Base-by-base conservation (phyloP, 2,888 invertebrate genomes). In the Pseudococcus viburni region DNA sequence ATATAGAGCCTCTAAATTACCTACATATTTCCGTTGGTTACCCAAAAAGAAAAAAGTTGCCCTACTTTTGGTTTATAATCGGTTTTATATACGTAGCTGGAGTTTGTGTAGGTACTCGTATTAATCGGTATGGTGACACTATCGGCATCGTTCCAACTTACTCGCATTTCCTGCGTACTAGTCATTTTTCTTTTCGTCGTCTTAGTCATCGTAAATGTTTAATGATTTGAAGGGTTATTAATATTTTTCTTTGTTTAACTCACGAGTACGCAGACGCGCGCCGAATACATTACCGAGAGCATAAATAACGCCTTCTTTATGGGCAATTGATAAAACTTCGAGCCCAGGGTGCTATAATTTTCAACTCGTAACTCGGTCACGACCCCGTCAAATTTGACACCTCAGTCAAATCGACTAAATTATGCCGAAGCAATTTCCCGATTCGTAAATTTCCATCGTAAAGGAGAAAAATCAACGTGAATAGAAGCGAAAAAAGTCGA, bases 141-240 rank as follows among this genome's bases (percentile, higher is more conserved):
- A 46, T 83, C 80, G 80, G 80, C 80, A 83, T 46, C 33, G 80
- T 83, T 83, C 80, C 80, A 83, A 83, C 42, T 83, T 42, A 73
- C 33, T 73, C 73, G 33, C 73, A 73, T 73, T 73, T 73, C 73
- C 73, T 73, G 73, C 73, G 73, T 73, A 7, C 73, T 73, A 73
- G 73, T 73, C 26, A 33, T 73, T 73, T 73, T 73, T 73, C 73
- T 73, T 33, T 73, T 73, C 22, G 22, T 64, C 73, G 73, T 73
- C 73, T 73, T 73, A 73, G 73, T 73, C 73, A 33, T 73, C 33
- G 33, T 73, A 73, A 73, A 73, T 33, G 73, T 73, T 73, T 73
- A 73, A 73, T 73, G 73, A 73, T 73, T 73, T 73, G 26, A 33
- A 64, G 33, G 73, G 73, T 73, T 73, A 73, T 73, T 73, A 73